Base-by-base conservation (phyloP, 2,888 invertebrate species). In the Cataglyphis altisquamis region DNA sequence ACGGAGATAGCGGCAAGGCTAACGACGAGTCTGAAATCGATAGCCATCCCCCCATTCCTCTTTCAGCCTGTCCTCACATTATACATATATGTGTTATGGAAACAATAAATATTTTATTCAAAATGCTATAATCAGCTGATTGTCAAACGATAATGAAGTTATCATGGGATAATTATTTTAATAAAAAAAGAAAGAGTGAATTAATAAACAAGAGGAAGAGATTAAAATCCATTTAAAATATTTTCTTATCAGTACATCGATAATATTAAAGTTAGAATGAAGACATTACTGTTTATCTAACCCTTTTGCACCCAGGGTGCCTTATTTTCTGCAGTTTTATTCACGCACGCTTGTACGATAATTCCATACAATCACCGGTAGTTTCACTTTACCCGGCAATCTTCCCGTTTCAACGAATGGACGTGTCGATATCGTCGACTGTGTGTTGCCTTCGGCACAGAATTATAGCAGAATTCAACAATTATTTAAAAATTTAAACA, bases 311-410 rank as follows among this genome's bases (percentile, higher is more conserved):
- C 25, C 60, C 48, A 48, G 32, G 5, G 72, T 81, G 29, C 45
- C 48, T 83, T 70, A 83, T 83, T 72, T 78, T 45, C 63, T 55
- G 45, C 36, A 41, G 41, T 83, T 84, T 81, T 67, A 82, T 70
- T 70, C 81, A 41, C 57, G 81, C 66, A 63, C 83, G 72, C 45
- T 72, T 41, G 62, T 72, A 32, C 66, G 41, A 57, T 82, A 73
- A 82, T 73, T 84, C 81, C 72, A 41, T 66, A 63, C 81, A 72
- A 78, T 83, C 82, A 81, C 39, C 67, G 62, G 55, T 67, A 73
- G 84, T 84, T 84, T 73, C 25, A 84, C 62, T 81, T 84, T 72
- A 84, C 57, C 73, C 52, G 21, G 52, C 84, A 84, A 73, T 84
- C 62, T 70, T 67, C 62, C 45, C 72, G 55, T 82, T 72, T 83